phyloP scores from a whole-genome alignment of 1,140 invertebrate species.

The Pseudomyrmex dendroicus region DNA sequence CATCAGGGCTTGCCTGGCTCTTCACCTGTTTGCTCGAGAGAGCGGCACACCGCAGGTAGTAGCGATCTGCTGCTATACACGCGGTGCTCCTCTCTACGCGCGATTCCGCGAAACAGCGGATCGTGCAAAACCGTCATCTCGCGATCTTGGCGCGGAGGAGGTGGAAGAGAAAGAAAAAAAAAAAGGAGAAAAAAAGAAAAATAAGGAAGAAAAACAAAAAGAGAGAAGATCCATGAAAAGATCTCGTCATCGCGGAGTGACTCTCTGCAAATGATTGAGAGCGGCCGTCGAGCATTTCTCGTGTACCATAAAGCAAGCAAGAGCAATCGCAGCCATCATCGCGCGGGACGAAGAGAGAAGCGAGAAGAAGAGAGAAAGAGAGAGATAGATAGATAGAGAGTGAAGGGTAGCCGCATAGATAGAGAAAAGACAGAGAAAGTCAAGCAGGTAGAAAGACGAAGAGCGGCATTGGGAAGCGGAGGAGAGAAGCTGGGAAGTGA shows the following conservation, averaged over 20 bases:
- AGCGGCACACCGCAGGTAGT: conserved; percentile 32
- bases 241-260: conserved; percentile 53
- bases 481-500: not conserved
- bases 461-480: conserved; percentile 35
- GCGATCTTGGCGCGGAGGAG: not conserved
- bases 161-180: conserved; percentile 24
- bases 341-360: not conserved
- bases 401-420: conserved; percentile 24
- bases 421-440: conserved; percentile 24
- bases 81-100: not conserved
- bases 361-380: not conserved
- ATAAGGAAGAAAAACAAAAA: conserved; percentile 17
- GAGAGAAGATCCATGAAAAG: conserved; percentile 34
- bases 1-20: not conserved
- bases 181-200: conserved; percentile 12
- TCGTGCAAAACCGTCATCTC: conserved; percentile 14
- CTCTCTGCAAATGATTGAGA: conserved; percentile 64
- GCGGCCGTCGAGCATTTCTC: conserved; percentile 44
- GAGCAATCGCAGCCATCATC: conserved; percentile 48
- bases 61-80: not conserved
- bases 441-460: conserved; percentile 23
- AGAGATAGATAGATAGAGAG: conserved; percentile 28
- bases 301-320: conserved; percentile 51
- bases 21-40: conserved; percentile 49
- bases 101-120: conserved; percentile 28